These are phyloP conservation scores for Tribolium castaneum DNA, from an alignment of 1,140 invertebrate genomes.

Conservation along the genomic window DNA sequence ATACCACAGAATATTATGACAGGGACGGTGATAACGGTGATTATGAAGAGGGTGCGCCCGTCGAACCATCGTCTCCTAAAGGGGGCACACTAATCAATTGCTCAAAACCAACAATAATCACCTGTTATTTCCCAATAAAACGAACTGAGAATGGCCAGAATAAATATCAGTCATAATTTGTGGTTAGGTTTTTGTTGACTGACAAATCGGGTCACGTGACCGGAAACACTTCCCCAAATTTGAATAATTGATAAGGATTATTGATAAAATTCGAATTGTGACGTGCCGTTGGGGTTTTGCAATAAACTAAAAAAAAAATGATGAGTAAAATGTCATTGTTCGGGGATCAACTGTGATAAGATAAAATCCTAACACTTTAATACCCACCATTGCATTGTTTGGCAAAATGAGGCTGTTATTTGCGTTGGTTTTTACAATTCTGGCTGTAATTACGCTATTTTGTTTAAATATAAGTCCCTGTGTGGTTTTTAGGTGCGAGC, in stretches of 20 bases:
- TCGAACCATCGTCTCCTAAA: constrained; percentile 24
- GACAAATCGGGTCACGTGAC: not conserved
- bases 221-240: not conserved
- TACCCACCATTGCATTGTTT: not conserved
- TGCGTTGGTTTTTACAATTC: not conserved
- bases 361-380: not conserved
- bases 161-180: constrained; percentile 9
- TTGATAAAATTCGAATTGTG: too few species aligned
- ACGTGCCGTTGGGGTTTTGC: too few species aligned
- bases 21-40: constrained; percentile 48
- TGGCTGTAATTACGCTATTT: not conserved
- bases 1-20: constrained; percentile 51
- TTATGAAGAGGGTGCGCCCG: constrained; percentile 40
- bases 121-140: constrained; percentile 19
- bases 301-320: too few species aligned
- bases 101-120: not conserved
- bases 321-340: not conserved
- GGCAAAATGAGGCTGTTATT: not conserved
- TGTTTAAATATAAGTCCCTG: not conserved
- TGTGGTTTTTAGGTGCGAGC: not conserved
- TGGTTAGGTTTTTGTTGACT: constrained; percentile 2
- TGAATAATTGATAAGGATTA: too few species aligned
- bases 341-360: not conserved
- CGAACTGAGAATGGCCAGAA: constrained; percentile 13
- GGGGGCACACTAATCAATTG: not conserved